These are phyloP conservation scores for Lycodopsis pacificus DNA, from an alignment of 2,797 vertebrate genomes.

Conservation along the genomic window DNA sequence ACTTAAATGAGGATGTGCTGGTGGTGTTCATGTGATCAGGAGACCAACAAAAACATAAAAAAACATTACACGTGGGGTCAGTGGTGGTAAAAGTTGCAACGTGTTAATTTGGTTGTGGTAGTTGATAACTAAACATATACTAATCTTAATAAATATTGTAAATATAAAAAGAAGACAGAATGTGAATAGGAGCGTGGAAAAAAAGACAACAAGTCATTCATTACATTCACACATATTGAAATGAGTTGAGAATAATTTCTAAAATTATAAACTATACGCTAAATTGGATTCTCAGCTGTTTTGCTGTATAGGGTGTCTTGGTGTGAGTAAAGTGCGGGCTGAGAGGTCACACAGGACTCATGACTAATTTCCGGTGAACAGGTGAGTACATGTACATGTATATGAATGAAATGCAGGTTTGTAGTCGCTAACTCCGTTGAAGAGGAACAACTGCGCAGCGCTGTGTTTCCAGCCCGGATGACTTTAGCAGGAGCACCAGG, in stretches of 20 bases:
- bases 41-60: not conserved
- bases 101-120: not conserved
- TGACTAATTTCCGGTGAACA: not conserved
- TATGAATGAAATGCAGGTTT: not conserved
- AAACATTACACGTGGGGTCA: not conserved
- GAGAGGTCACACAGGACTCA: not conserved
- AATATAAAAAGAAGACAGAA: not conserved
- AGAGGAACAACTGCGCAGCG: constrained; percentile 30
- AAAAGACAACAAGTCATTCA: not conserved
- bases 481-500: constrained; percentile 42
- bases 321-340: too few relatives aligned
- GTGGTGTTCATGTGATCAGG: not conserved
- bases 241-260: not conserved
- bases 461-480: constrained; percentile 67
- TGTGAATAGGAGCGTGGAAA: not conserved
- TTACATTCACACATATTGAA: not conserved
- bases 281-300: not conserved
- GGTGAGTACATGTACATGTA: not conserved
- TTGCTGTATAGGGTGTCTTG: not conserved
- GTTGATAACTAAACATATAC: not conserved
- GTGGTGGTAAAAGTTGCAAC: not conserved
- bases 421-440: not conserved
- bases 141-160: not conserved
- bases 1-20: not conserved
- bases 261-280: not conserved